Percentiles rank a stretch among this genome's conserved stretches.
Evolutionary conservation across 2,797 vertebrate species (phyloP).

Genomic region (Xyrichtys novacula): DNA sequence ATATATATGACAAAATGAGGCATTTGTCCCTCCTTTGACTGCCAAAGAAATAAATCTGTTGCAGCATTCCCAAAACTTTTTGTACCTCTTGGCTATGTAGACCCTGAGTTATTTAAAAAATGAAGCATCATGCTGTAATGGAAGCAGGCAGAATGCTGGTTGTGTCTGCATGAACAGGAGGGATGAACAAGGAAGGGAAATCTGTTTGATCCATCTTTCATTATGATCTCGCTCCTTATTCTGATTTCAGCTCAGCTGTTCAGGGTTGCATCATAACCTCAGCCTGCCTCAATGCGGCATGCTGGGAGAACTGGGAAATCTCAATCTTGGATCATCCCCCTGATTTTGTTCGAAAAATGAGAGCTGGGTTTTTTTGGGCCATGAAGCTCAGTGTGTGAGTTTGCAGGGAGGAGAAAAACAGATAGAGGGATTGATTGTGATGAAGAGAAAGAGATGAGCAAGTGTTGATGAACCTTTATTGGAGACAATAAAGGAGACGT

Average conservation of each 20-base stretch:
- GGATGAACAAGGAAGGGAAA: constrained; percentile 16
- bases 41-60: background rate
- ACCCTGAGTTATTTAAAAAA: background rate
- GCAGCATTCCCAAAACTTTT: background rate
- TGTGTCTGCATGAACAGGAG: constrained; percentile 20
- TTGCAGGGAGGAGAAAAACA: background rate
- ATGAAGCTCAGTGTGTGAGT: background rate
- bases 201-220: constrained; percentile 53
- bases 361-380: constrained; percentile 4
- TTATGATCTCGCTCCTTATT: constrained; percentile 19
- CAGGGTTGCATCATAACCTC: constrained; percentile 52
- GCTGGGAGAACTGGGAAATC: constrained; percentile 27
- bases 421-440: background rate
- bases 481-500: background rate
- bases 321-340: constrained; percentile 35
- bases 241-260: constrained; percentile 56
- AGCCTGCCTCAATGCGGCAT: constrained; percentile 15
- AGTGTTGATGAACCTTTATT: too few species aligned
- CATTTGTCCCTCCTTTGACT: background rate
- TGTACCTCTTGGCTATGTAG: background rate
- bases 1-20: background rate
- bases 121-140: background rate
- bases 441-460: background rate
- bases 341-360: constrained; percentile 37
- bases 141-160: background rate